Evolutionary conservation across 2,888 invertebrate species (phyloP), one percentile per base, ranked within the genome.

Genomic region (Drosophila greeni): DNA sequence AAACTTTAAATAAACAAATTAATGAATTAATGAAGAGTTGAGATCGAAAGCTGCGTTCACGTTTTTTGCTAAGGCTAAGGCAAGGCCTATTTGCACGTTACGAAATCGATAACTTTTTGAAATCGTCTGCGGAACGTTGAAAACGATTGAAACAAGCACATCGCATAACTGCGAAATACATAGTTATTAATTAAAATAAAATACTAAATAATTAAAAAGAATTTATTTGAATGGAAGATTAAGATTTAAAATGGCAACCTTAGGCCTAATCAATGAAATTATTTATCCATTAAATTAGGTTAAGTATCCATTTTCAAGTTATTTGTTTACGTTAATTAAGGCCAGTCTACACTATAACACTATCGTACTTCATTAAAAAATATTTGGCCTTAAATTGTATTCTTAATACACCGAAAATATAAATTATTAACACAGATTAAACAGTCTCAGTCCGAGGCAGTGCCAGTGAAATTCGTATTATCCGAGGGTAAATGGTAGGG

Each of bases 1-100:
- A 45, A 9, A 20, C 18, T 29, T 14, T 3, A 20, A 47, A 31
- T 47, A 47, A 47, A 47, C 29, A 47, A 47, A 29, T 18, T 29
- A 14, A 20, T 14, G 5, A 1, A n/a, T n/a, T n/a, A n/a, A n/a
- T n/a, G 14, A 18, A 18, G 18, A 29, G 9, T 2, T 29, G 45
- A 9, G 14, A 47, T 47, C 29, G 20, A 47, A 18, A 14, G 45
- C 43, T 26, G 29, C 12, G 12, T 29, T 16, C 7, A 29, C 16
- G 29, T 29, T 29, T n/a, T n/a, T n/a, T n/a, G n/a, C n/a, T 3
- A 6, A 7, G 12, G 4, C 4, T 2, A 29, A 14, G 18, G 1
- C 3, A 11, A 29, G 29, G 29, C 9, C 11, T 11, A 29, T 8
- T 5, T 14, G 14, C 14, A 29, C 45, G 18, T 20, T 29, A 14